Base-by-base conservation (phyloP, 2,113 vertebrate species). In the Dromaius novaehollandiae region DNA sequence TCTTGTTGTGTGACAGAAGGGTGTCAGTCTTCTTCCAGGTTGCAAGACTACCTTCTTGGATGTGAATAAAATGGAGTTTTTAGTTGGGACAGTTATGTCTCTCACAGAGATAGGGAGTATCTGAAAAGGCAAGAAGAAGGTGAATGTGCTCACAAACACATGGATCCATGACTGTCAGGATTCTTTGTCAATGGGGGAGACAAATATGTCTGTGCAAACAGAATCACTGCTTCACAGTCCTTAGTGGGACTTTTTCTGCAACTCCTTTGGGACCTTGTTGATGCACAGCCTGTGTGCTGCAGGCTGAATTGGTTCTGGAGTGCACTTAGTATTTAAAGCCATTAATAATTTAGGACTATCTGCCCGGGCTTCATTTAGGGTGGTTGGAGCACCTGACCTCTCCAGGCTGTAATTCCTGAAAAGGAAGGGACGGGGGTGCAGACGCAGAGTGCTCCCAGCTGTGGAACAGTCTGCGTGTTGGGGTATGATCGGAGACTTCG, bases 341-440 rank as follows among this genome's bases (percentile, higher is more conserved):
- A 75, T 93, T 88, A 96, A 95, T 94, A 93, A 95, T 96, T 94
- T 48, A 96, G 44, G 28, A 25, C 69, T 84, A 34, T 73, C 82
- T 90, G 79, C 50, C 73, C 58, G 36, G 71, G 50, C 44, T 90
- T 95, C 34, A 60, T 94, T 87, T 87, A 61, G 66, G 90, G 60
- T 50, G 86, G 64, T 0, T 87, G 76, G 24, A 74, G 46, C 48
- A 91, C 55, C 61, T 94, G 92, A 91, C 78, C 75, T 86, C 65
- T 80, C 25, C 15, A 84, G 64, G 42, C 46, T 95, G 44, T 76
- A 79, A 88, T 71, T 94, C 51, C 75, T 66, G 44, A 77, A 78
- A 95, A 68, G n/a, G 77, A 91, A 71, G 56, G 19, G 11, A 48
- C 21, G 30, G 53, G n/a, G 61, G 28, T 3, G 2, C 48, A 51